A percentile compares a stretch with the other conserved stretches of the same genome.
phyloP scores from a whole-genome alignment of 2,888 invertebrate species.

The Microctonus aethiopoides region DNA sequence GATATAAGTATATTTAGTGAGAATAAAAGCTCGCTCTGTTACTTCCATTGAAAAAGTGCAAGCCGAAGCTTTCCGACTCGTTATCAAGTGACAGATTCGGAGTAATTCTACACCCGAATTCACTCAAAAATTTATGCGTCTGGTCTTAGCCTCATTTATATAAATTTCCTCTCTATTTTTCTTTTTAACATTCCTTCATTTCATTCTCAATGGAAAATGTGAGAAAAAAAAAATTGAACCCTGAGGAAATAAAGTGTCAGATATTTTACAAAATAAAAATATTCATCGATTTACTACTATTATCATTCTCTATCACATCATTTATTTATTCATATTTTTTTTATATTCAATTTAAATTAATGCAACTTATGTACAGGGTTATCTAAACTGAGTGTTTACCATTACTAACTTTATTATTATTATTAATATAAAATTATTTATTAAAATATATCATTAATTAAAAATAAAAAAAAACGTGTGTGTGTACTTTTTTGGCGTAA shows the following conservation, averaged over 20 bases:
- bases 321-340: too few relatives aligned
- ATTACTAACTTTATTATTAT: too few relatives aligned
- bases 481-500: background rate
- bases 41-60: slow-evolving; percentile 38
- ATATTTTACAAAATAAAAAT: too few relatives aligned
- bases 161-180: background rate
- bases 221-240: background rate
- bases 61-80: slow-evolving; percentile 43
- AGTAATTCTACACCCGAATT: slow-evolving; percentile 30
- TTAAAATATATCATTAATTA: too few relatives aligned
- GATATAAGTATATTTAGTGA: background rate
- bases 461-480: background rate
- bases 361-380: too few relatives aligned
- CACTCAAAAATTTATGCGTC: slow-evolving; percentile 3
- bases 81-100: slow-evolving; percentile 46
- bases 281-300: too few relatives aligned
- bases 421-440: too few relatives aligned
- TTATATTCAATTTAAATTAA: too few relatives aligned
- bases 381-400: too few relatives aligned
- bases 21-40: background rate
- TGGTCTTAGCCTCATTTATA: background rate
- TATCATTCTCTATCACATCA: too few relatives aligned
- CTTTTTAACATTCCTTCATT: background rate
- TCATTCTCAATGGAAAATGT: background rate
- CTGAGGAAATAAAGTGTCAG: too few relatives aligned